Evolutionary conservation across 2,113 vertebrate genomes (phyloP).

Genomic region (Centrocercus urophasianus): DNA sequence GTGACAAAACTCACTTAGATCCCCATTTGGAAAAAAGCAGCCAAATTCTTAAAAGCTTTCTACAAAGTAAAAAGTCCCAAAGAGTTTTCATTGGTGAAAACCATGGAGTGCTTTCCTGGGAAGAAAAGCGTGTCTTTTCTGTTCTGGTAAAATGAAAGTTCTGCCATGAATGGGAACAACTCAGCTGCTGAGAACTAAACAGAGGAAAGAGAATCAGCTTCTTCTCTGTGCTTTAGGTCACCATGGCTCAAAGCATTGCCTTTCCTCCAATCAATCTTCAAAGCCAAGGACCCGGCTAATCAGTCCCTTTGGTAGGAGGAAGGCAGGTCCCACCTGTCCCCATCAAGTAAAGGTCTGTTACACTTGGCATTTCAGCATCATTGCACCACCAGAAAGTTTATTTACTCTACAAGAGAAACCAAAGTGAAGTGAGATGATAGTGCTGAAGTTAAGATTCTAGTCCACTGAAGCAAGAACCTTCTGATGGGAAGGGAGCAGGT

Average conservation of each 20-base stretch:
- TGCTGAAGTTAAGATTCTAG: neutral
- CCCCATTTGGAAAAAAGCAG: neutral
- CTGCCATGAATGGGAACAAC: neutral
- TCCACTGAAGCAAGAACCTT: neutral
- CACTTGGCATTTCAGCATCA: neutral
- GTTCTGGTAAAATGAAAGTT: neutral
- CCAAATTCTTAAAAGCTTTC: neutral
- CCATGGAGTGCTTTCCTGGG: neutral
- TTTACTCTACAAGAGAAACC: neutral
- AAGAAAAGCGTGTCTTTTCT: neutral
- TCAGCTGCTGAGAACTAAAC: neutral
- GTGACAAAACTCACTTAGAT: neutral
- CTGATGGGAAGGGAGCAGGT: neutral
- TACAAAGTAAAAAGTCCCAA: neutral
- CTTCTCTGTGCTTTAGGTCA: neutral
- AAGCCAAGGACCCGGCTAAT: neutral
- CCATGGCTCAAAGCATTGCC: rapidly evolving
- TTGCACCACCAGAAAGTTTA: neutral
- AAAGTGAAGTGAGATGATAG: neutral
- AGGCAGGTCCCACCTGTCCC: neutral
- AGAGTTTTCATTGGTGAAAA: neutral
- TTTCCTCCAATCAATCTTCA: neutral
- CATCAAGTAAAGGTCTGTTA: neutral
- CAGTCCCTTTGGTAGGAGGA: neutral
- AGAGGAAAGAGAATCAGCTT: neutral